These are phyloP conservation scores for Sebastes aleutianus DNA, from an alignment of 2,797 vertebrate genomes.

Conservation along the genomic window DNA sequence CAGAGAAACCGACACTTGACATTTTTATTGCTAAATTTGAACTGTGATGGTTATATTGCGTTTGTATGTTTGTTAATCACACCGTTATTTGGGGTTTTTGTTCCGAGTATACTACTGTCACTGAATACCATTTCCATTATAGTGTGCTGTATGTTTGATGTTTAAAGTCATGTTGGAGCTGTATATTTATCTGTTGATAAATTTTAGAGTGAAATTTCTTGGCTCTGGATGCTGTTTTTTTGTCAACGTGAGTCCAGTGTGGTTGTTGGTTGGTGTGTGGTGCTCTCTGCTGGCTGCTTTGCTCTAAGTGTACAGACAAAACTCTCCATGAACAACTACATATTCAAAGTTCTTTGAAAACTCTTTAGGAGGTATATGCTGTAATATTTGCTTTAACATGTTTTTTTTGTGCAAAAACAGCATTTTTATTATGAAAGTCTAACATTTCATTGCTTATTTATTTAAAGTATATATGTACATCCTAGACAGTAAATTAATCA, in stretches of 20 bases:
- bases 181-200: conserved; percentile 85
- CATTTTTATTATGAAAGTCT: neutral
- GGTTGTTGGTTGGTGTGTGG: conserved; percentile 19
- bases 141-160: conserved; percentile 81
- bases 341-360: neutral
- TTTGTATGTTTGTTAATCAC: conserved; percentile 74
- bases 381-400: neutral
- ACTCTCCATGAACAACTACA: neutral
- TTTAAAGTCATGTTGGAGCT: conserved; percentile 80
- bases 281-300: conserved; percentile 71
- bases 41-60: conserved; percentile 78
- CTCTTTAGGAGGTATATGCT: neutral
- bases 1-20: conserved; percentile 81
- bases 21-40: conserved; percentile 61
- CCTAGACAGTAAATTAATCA: neutral
- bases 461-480: neutral
- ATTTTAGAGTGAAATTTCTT: conserved; percentile 75
- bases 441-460: neutral
- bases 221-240: conserved; percentile 24
- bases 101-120: conserved; percentile 87
- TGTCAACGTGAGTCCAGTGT: neutral
- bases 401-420: neutral
- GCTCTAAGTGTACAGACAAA: neutral
- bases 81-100: conserved; percentile 66
- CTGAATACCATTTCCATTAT: conserved; percentile 82